Conservation (phyloP, 2,888 invertebrate species). For the Noctua fimbriata region DNA sequence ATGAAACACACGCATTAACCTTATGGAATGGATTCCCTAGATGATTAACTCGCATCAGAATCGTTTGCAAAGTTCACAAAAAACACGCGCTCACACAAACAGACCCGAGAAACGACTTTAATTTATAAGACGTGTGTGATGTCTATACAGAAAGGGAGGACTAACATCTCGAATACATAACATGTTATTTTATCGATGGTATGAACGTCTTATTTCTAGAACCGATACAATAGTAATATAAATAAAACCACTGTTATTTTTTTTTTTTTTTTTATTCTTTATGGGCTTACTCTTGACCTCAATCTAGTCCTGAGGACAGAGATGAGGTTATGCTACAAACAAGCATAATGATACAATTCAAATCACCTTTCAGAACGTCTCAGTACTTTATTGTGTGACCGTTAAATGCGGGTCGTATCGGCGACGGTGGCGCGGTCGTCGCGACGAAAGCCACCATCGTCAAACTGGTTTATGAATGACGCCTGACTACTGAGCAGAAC, state of each 20-base stretch:
- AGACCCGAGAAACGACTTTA: background rate
- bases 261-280: too few relatives aligned
- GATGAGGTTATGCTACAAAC: background rate
- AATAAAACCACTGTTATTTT: background rate
- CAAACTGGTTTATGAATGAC: slow-evolving; percentile 59
- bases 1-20: background rate
- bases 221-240: background rate
- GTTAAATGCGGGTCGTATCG: slow-evolving; percentile 11
- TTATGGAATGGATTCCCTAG: background rate
- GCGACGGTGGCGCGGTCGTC: background rate
- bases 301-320: too few relatives aligned
- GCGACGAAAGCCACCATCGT: slow-evolving; percentile 41
- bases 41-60: background rate
- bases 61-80: background rate
- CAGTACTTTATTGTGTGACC: slow-evolving; percentile 12
- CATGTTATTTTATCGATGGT: background rate
- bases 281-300: too few relatives aligned
- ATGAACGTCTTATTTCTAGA: background rate
- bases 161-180: background rate
- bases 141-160: background rate
- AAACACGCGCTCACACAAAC: background rate
- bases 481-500: slow-evolving; percentile 10
- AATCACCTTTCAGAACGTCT: background rate
- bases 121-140: background rate
- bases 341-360: background rate